Base-by-base conservation (phyloP, 1,140 invertebrate genomes). In the Sarcophaga peregrina region DNA sequence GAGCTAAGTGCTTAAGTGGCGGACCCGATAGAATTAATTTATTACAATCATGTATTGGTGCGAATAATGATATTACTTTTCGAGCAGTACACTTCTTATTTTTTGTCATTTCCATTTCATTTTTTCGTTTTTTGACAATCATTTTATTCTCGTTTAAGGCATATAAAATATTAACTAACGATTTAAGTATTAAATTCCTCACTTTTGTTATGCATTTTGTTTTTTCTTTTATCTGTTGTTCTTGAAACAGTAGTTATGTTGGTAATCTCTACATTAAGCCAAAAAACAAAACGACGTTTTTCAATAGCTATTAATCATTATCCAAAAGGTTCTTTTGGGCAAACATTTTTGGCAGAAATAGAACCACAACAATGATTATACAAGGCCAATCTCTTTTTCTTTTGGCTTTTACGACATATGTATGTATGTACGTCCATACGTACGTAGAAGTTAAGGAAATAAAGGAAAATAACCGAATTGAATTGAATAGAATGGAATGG, bases 271-370 rank as follows among this genome's bases (percentile, higher is more conserved):
- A 8, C 5, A 25, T 50, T 25, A 52, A 78, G 75, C 47, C 75
- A 50, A 78, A 68, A 68, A 68, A 7, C 3, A 20, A 37, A 37
- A 37, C 25, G 25, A 37, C 4, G 1, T 37, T 4, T 37, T 37
- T 45, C n/a, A 52, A 52, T 1, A 78, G 25, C 75, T 78, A 78
- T 78, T 78, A 52, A 78, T 78, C 75, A 78, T 50, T 50, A 52
- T 48, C 3, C 47, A 50, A 78, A 68, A 68, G 13, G 75, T 52
- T 78, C 9, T 10, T 11, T 7, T 76, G 47, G 15, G 25, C 15
- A 48, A 17, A 48, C 3, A 3, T 78, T 52, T 78, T 78, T 78
- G 75, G 75, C 75, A 78, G 8, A n/a, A 78, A 76, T 5, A 47
- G 48, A 47, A 76, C 3, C 13, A 76, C 47, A 78, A 4, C 75